Conservation (phyloP, 1,140 invertebrate genomes). For the Tenebrio molitor region DNA sequence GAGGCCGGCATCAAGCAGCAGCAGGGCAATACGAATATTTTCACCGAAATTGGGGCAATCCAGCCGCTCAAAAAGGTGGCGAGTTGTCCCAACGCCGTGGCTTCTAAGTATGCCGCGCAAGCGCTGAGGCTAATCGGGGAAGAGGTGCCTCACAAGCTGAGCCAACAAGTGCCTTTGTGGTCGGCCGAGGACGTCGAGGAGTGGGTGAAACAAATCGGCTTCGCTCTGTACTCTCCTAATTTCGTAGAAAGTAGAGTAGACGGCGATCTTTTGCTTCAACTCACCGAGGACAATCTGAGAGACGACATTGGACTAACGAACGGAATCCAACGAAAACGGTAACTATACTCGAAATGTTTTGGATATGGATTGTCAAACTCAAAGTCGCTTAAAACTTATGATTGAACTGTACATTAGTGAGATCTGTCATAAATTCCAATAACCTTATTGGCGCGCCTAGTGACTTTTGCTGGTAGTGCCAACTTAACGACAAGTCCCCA, state of each 20-base stretch:
- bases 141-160: conserved; percentile 96
- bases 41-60: conserved; percentile 95
- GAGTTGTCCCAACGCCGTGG: conserved; percentile 97
- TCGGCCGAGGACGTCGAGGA: conserved; percentile 95
- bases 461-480: too few species aligned
- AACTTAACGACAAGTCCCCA: too few species aligned
- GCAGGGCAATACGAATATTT: conserved; percentile 95
- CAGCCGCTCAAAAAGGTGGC: conserved; percentile 97
- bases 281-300: conserved; percentile 92
- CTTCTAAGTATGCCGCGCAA: conserved; percentile 97
- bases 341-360: too few species aligned
- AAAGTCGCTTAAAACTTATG: too few species aligned
- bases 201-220: conserved; percentile 99
- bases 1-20: conserved; percentile 98
- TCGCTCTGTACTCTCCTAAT: conserved; percentile 83
- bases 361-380: too few species aligned
- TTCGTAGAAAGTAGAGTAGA: conserved; percentile 96
- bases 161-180: conserved; percentile 98
- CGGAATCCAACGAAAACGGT: conserved; percentile 92
- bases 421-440: too few species aligned
- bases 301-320: conserved; percentile 95
- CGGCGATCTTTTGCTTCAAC: conserved; percentile 95
- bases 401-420: too few species aligned
- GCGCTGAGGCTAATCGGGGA: conserved; percentile 96
- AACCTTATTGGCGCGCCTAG: too few species aligned